phyloP scores from a whole-genome alignment of 2,888 invertebrate genomes.

The Drosophila aldrichi region DNA sequence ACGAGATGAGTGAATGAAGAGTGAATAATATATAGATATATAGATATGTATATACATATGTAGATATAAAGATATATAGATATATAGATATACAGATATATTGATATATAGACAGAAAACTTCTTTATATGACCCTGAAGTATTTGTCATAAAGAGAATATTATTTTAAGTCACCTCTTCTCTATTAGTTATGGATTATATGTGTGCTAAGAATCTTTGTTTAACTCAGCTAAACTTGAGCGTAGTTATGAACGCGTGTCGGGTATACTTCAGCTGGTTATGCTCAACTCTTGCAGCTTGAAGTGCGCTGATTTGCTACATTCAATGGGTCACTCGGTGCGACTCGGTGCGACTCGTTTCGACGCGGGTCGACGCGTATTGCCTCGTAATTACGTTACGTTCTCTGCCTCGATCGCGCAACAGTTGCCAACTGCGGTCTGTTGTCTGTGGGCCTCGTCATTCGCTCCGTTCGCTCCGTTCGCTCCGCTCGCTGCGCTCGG shows the following conservation, averaged over 20 bases:
- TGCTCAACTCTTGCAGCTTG: background rate
- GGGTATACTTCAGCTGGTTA: background rate
- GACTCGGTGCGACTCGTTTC: background rate
- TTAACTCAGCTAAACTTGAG: no score
- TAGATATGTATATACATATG: no score
- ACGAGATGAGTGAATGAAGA: no score
- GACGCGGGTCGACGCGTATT: background rate
- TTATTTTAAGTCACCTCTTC: no score
- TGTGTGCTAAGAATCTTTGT: no score
- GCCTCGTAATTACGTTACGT: conserved; percentile 40
- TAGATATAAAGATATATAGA: no score
- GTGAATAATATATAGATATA: no score
- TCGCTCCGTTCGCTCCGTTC: background rate
- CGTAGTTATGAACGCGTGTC: background rate
- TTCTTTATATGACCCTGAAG: no score
- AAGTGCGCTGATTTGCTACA: conserved; percentile 11
- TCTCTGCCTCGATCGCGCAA: conserved; percentile 1
- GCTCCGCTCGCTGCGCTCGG: background rate
- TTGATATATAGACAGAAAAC: no score
- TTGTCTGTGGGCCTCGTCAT: background rate
- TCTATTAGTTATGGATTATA: no score
- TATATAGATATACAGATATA: no score
- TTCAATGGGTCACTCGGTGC: background rate
- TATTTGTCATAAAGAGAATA: no score
- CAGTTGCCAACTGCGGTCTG: conserved; percentile 13